Evolutionary conservation across 2,888 invertebrate genomes (phyloP).

Genomic region (Sminthurides aquaticus): DNA sequence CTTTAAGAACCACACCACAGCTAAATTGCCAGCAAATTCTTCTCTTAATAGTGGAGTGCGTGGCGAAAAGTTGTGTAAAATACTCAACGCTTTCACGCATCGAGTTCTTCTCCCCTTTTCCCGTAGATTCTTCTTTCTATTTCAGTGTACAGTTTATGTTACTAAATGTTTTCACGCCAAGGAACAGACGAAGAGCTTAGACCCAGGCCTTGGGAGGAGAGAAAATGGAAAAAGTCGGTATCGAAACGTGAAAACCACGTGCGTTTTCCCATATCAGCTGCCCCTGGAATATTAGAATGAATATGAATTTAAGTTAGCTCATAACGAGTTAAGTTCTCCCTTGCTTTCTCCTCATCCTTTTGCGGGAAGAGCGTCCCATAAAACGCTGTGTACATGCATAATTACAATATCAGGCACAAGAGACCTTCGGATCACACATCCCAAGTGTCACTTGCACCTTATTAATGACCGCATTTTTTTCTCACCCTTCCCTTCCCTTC

Average conservation of each 20-base stretch:
- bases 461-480: slow-evolving; percentile 39
- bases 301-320: not conserved
- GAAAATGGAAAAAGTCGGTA: not conserved
- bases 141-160: no score
- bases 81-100: not conserved
- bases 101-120: no score
- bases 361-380: no score
- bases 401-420: not conserved
- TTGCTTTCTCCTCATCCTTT: no score
- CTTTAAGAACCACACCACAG: no score
- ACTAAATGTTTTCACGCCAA: no score
- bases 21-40: not conserved
- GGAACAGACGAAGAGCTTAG: no score
- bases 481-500: not conserved
- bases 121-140: not conserved
- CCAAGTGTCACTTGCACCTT: slow-evolving; percentile 35
- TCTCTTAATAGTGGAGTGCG: not conserved
- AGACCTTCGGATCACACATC: slow-evolving; percentile 10
- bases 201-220: no score
- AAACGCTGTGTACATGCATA: not conserved
- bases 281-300: not conserved
- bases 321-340: not conserved
- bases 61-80: not conserved
- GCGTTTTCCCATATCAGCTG: not conserved
- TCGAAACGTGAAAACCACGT: not conserved